These are phyloP conservation scores for Chironomus striatipennis DNA, from an alignment of 1,140 invertebrate species.

Conservation along the genomic window DNA sequence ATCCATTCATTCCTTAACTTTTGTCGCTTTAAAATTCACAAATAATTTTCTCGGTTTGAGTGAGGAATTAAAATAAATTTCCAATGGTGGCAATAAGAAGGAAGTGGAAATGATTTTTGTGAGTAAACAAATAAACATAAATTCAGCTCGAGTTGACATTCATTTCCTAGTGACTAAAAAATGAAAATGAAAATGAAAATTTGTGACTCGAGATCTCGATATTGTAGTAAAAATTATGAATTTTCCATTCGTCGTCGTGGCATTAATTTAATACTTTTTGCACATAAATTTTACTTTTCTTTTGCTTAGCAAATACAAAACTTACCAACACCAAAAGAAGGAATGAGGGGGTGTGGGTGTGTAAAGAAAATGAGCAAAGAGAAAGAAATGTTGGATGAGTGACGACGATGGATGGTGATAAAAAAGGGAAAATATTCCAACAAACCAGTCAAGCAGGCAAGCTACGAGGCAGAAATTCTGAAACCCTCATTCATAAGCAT, in stretches of 20 bases:
- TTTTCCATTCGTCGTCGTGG: not conserved
- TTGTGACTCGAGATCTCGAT: conserved; percentile 19
- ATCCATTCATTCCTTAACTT: too few relatives aligned
- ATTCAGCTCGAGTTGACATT: too few relatives aligned
- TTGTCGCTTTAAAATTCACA: too few relatives aligned
- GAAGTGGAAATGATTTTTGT: too few relatives aligned
- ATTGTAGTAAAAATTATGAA: conserved; percentile 7
- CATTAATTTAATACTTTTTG: not conserved
- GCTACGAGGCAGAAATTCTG: not conserved
- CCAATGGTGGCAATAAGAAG: too few relatives aligned
- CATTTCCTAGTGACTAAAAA: too few relatives aligned
- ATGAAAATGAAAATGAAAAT: not conserved
- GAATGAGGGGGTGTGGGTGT: not conserved
- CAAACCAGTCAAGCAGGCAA: not conserved
- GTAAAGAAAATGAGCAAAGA: too few relatives aligned
- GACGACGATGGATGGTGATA: conserved; percentile 1
- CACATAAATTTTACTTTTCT: not conserved
- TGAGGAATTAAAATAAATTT: too few relatives aligned
- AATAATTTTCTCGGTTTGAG: too few relatives aligned
- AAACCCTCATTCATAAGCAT: conserved; percentile 3
- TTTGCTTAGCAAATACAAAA: not conserved
- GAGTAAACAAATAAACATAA: too few relatives aligned
- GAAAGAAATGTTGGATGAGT: not conserved
- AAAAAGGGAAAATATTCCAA: conserved; percentile 4
- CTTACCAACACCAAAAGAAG: not conserved